Percentiles rank a stretch among this genome's conserved stretches.
Evolutionary conservation across 2,888 invertebrate genomes (phyloP).

Genomic region (Julus scanicus): DNA sequence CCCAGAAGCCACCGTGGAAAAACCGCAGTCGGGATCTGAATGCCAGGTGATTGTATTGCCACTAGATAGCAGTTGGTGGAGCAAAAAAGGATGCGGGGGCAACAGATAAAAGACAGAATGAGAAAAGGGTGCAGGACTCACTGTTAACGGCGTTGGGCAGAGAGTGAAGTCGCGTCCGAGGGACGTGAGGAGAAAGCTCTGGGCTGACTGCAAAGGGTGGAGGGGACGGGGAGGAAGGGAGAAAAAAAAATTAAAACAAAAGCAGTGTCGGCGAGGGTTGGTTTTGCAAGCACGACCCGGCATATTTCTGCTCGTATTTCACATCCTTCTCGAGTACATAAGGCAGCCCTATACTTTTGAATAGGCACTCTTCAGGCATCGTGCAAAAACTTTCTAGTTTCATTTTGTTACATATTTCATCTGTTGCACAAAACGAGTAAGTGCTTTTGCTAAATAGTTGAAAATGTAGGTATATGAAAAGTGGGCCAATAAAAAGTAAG

Average conservation of each 20-base stretch:
- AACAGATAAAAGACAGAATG: neutral
- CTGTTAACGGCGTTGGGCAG: conserved; percentile 65
- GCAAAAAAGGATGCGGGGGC: neutral
- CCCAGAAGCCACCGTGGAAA: no score
- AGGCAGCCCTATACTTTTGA: no score
- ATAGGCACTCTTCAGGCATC: no score
- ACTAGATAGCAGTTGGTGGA: neutral
- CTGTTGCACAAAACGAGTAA: no score
- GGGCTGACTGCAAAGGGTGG: conserved; percentile 62
- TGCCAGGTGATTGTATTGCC: no score
- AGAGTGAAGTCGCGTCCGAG: conserved; percentile 64
- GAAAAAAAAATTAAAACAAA: conserved; percentile 34
- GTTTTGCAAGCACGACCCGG: neutral
- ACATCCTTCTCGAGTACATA: no score
- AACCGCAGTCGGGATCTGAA: neutral
- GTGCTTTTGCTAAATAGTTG: no score
- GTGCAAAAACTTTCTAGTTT: no score
- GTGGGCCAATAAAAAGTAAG: no score
- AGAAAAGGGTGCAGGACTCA: conserved; percentile 61
- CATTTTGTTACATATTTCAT: no score
- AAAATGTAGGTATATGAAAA: no score
- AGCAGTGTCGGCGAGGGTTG: neutral
- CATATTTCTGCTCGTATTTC: no score
- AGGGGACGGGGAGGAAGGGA: neutral
- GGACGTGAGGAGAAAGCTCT: conserved; percentile 64